Conservation (phyloP, 92 coral and sea anemone genomes). For the Actinostola sp. region DNA sequence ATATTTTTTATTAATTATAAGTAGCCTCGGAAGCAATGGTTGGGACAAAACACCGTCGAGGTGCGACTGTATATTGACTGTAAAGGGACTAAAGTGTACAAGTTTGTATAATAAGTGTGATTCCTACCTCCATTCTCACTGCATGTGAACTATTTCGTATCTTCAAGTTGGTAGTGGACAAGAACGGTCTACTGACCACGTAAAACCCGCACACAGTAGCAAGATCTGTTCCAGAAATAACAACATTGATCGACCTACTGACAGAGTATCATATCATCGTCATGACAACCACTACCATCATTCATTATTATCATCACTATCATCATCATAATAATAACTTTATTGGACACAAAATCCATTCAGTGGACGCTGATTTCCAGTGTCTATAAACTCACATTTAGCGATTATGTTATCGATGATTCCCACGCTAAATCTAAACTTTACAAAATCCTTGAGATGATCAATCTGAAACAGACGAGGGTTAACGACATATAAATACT, state of each 20-base stretch:
- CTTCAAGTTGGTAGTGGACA: constrained; percentile 64
- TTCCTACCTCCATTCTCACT: constrained; percentile 85
- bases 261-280: too few species aligned
- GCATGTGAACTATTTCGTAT: constrained; percentile 72
- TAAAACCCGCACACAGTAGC: constrained; percentile 92
- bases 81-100: too few species aligned
- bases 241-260: too few species aligned
- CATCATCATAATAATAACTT: too few species aligned
- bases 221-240: constrained; percentile 53
- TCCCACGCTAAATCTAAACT: constrained; percentile 93
- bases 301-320: too few species aligned
- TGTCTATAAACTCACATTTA: constrained; percentile 97
- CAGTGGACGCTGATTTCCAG: too few species aligned
- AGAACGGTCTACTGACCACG: constrained; percentile 96
- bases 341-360: too few species aligned
- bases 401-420: constrained; percentile 94
- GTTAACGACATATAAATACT: not conserved
- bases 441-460: constrained; percentile 86
- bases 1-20: too few species aligned
- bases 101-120: not conserved
- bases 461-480: constrained; percentile 54
- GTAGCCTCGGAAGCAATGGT: too few species aligned
- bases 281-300: too few species aligned
- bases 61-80: not conserved
- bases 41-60: too few species aligned